Conservation (phyloP, 1,140 invertebrate species). For the Drosophila ercepeae region DNA sequence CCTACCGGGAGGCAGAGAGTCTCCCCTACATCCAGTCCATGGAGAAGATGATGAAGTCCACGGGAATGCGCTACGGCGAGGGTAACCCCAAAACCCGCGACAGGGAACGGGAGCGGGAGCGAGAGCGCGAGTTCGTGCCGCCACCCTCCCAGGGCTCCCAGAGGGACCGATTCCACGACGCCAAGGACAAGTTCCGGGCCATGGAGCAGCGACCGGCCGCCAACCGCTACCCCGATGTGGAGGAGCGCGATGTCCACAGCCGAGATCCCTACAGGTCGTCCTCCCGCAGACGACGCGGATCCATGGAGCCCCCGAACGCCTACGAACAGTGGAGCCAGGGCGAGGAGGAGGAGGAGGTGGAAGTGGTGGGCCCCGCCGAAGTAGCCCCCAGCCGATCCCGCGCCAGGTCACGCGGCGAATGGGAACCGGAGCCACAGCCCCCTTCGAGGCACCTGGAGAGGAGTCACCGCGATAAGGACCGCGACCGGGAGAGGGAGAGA, state of each 20-base stretch:
- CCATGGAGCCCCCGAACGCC: conserved; percentile 56
- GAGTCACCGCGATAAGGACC: conserved; percentile 35
- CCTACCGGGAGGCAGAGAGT: conserved; percentile 80
- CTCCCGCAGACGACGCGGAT: conserved; percentile 60
- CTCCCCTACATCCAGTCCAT: conserved; percentile 82
- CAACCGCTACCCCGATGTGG: conserved; percentile 84
- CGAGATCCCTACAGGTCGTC: conserved; percentile 54
- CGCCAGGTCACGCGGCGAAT: conserved; percentile 71
- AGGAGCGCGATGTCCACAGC: conserved; percentile 68
- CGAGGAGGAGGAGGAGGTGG: conserved; percentile 36
- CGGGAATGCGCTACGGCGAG: conserved; percentile 76
- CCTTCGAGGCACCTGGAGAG: conserved; percentile 14
- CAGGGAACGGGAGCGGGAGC: conserved; percentile 1
- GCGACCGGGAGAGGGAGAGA: conserved; percentile 9
- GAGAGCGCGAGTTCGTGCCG: conserved; percentile 13
- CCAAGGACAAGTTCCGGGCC: conserved; percentile 92
- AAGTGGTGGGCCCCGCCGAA: conserved; percentile 18
- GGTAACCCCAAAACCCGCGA: conserved; percentile 32
- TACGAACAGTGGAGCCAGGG: conserved; percentile 79
- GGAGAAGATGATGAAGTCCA: conserved; percentile 83
- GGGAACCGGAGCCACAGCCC: conserved; percentile 55
- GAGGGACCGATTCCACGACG: conserved; percentile 91
- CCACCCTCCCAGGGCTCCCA: conserved; percentile 84
- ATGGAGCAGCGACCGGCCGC: conserved; percentile 88
- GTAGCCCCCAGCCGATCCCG: conserved; percentile 51